Base-by-base conservation (phyloP, 2,113 vertebrate genomes). In the Gadus chalcogrammus region DNA sequence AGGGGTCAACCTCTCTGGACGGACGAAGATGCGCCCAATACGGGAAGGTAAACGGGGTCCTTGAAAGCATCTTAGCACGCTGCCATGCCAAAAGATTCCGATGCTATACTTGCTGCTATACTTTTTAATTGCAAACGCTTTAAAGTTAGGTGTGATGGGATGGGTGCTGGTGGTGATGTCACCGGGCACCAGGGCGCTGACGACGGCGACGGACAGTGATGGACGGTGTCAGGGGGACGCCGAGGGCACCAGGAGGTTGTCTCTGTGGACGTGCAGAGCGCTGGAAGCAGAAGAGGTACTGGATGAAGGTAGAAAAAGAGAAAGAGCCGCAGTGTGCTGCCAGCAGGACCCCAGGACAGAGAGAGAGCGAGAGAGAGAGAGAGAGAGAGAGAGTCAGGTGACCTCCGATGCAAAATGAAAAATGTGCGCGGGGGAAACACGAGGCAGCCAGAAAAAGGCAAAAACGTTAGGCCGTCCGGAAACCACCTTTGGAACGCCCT, bases 181-280 rank as follows among this genome's bases (percentile, higher is more conserved):
- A 84, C 82, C 61, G 73, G 77, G 79, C 42, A 48, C 42, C 42
- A 35, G 4, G 3, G 42, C 42, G 42, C 9, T 13, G 42, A 48
- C 76, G 71, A 82, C 64, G 72, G 73, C 61, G 70, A 31, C 77
- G 80, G 31, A 81, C 69, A 55, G 52, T 75, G 85, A 85, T 70
- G 72, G 69, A 86, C 81, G 78, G 81, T 68, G 73, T 76, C 59
- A 55, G 2, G 56, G 20, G 67, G 53, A 74, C 73, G 81, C 76
- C 55, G 69, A 80, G 70, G 72, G 71, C 64, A 71, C 22, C 38
- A 61, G 24, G 69, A 70, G 38, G 70, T 38, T 55, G 31, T 22
- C 31, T 8, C 48, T 59, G 53, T 56, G 4, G 68, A 72, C 31
- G 68, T 52, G 15, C 76, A 64, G 68, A 65, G 64, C 66, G 75